Evolutionary conservation across 2,888 invertebrate species (phyloP), one percentile per base, ranked within the genome.

Genomic region (Capitulum mitella): DNA sequence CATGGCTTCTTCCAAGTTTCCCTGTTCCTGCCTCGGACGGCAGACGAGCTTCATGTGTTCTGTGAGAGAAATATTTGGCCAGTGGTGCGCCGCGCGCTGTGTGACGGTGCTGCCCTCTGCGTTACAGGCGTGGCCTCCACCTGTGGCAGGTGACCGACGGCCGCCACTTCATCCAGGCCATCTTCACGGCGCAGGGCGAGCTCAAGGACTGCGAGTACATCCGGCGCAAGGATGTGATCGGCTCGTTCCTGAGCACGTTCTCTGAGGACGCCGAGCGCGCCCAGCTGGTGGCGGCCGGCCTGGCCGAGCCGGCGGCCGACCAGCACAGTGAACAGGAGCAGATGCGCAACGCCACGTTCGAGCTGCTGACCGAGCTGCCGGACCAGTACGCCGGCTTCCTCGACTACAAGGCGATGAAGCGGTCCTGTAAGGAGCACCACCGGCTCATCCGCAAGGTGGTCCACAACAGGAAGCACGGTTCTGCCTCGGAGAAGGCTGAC

Each of bases 101-200:
- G n/a, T n/a, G n/a, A n/a, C n/a, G n/a, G n/a, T n/a, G n/a, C n/a
- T n/a, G n/a, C n/a, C n/a, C n/a, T n/a, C 43, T 43, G 43, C 12
- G 43, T 43, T 87, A 40, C 87, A 89, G 89, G 80, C 84, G 85
- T 77, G 89, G 89, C 1, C 84, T 91, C 37, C 88, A 88, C 82
- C 88, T 91, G 40, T 89, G 91, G 34, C 91, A 92, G 85, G 86
- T 92, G 82, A 89, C 90, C n/a, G 90, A 91, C 84, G 91, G 91
- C 79, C 87, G 87, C 82, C 90, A 90, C 85, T 88, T 92, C 85
- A 88, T 92, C 77, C 91, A 92, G 86, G 85, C 91, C 54, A 91
- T 92, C 82, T 91, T 91, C 87, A 87, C 89, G 78, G 88, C 88
- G 83, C 88, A 89, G 82, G 86, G 85, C 79, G 81, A 80, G 32